Conservation (phyloP, 1,140 invertebrate genomes). For the Cherax destructor region DNA sequence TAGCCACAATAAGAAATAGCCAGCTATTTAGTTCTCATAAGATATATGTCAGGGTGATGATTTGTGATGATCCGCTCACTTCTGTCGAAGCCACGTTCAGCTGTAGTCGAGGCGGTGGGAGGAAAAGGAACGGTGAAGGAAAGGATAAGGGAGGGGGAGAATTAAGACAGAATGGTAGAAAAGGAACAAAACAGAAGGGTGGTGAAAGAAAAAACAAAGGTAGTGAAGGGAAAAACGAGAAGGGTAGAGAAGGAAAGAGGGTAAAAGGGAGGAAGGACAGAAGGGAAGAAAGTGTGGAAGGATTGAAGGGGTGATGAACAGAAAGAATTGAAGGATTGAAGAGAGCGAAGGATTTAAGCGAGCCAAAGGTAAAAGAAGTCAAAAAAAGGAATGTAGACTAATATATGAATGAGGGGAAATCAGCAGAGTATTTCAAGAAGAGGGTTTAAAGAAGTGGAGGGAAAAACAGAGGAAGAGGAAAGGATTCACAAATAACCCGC, state of each 20-base stretch:
- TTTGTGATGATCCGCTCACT: constrained; percentile 30
- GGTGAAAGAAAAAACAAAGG: neutral
- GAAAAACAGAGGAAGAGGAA: no score
- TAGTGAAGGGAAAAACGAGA: neutral
- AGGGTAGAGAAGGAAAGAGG: neutral
- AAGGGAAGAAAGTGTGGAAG: neutral
- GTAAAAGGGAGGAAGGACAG: neutral
- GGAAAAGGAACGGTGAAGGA: neutral
- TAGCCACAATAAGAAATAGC: neutral
- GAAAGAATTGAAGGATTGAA: no score
- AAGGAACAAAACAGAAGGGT: neutral
- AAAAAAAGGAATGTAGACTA: no score
- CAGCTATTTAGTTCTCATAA: neutral
- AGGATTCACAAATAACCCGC: no score
- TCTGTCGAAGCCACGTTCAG: constrained; percentile 15
- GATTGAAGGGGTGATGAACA: neutral
- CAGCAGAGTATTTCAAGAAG: no score
- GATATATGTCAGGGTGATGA: constrained; percentile 28
- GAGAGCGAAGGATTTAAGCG: neutral
- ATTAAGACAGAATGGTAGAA: neutral
- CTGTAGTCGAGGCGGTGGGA: neutral
- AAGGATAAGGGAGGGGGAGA: no score
- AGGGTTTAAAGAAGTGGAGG: no score
- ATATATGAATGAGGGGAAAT: no score
- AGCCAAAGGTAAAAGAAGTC: neutral